Evolutionary conservation across 2,888 invertebrate species (phyloP), one percentile per base, ranked within the genome.

Genomic region (Cacoxenus indagator): DNA sequence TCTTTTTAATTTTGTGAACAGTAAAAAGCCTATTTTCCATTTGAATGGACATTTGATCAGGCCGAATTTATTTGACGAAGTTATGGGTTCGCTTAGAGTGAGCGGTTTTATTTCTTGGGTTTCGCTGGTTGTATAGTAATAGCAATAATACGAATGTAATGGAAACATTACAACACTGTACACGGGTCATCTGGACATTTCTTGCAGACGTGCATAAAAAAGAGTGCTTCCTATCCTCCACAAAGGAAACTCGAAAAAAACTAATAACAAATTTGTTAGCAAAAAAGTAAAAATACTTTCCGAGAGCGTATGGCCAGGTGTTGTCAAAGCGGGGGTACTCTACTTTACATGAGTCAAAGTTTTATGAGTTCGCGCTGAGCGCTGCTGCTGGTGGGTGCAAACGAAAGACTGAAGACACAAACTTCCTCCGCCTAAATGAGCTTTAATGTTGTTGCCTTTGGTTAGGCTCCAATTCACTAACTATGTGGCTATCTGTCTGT

Each of bases 391-490:
- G 19, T 8, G 46, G n/a, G n/a, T n/a, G 24, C 22, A 45, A 45
- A 45, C 62, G 24, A 37, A 62, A 62, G 62, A 62, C 64, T 64
- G 22, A 46, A 46, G 64, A 64, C 45, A 64, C 64, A 22, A 64
- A 45, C 64, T 64, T 26, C 22, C 11, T 8, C 4, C 26, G 11
- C 14, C 11, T 26, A 55, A 27, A 24, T 8, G 9, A 2, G 37
- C 8, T 2, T 14, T 11, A 37, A 14, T 37, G 9, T 5, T 8
- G 14, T 9, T 51, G 51, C 22, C 17, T 51, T 51, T 51, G 51
- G 26, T 26, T 55, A 9, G 26, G 26, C 54, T 11, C 22, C 26
- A 31, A 3, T 31, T 31, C 37, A 11, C 8, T 22, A 6, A 51
- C 8, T 9, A 1, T 51, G 3, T 19, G 45, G 14, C 45, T 29